Conservation (phyloP, 2,113 vertebrate genomes). For the Tachysurus fulvidraco region DNA sequence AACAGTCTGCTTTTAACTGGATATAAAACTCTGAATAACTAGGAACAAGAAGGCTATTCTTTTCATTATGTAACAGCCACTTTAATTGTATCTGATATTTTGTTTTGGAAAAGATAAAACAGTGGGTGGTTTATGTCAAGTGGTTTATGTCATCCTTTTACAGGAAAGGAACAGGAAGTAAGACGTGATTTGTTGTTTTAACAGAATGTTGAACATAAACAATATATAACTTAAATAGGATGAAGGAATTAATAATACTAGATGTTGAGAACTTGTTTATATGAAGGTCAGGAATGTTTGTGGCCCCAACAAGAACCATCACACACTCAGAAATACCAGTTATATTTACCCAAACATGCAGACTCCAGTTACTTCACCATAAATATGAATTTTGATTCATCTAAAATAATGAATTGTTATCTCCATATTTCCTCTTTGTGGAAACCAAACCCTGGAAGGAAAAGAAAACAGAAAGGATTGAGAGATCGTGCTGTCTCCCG, state of each 20-base stretch:
- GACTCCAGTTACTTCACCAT: background rate
- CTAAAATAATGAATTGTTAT: background rate
- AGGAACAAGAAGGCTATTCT: conserved; percentile 13
- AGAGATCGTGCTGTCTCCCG: conserved; percentile 12
- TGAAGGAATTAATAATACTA: background rate
- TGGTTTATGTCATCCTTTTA: background rate
- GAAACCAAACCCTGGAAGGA: background rate
- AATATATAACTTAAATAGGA: background rate
- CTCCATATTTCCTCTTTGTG: background rate
- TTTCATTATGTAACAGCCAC: background rate
- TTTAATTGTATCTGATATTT: background rate
- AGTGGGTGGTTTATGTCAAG: background rate
- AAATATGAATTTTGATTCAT: background rate
- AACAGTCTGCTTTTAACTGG: conserved; percentile 32
- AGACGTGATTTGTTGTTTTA: background rate
- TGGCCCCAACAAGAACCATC: background rate
- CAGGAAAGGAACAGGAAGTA: background rate
- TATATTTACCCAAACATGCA: background rate
- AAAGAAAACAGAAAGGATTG: conserved; percentile 37
- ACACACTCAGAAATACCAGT: background rate
- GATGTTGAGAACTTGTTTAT: background rate
- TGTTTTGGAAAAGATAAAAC: background rate
- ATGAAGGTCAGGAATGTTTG: background rate
- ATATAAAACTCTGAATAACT: background rate
- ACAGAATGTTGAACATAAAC: background rate